phyloP scores from a whole-genome alignment of 2,888 invertebrate genomes.

The Anthrax anthrax region DNA sequence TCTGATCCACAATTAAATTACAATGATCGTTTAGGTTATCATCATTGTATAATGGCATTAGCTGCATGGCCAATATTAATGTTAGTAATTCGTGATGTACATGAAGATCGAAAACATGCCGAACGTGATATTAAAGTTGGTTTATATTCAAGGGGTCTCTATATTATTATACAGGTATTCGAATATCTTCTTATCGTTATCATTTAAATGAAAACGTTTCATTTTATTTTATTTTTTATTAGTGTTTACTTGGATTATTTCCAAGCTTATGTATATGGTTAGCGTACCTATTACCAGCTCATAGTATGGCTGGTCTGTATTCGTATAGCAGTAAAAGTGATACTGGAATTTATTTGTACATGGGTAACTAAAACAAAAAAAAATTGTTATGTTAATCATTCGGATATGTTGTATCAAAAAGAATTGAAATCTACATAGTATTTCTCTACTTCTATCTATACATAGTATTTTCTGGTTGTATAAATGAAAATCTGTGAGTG shows the following conservation, averaged over 20 bases:
- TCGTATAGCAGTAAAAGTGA: conserved; percentile 50
- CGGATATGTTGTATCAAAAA: background rate
- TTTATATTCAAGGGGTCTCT: conserved; percentile 64
- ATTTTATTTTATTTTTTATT: too few relatives aligned
- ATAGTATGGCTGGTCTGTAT: conserved; percentile 75
- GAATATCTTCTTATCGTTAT: too few relatives aligned
- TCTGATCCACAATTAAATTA: conserved; percentile 57
- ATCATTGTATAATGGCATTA: conserved; percentile 67
- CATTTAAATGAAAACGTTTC: too few relatives aligned
- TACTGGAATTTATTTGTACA: conserved; percentile 55
- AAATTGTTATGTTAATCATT: too few relatives aligned
- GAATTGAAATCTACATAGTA: background rate
- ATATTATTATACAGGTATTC: conserved; percentile 62
- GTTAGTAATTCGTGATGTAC: conserved; percentile 36
- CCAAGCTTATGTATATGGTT: conserved; percentile 68
- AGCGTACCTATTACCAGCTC: conserved; percentile 75
- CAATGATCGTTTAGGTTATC: conserved; percentile 73
- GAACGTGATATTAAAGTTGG: conserved; percentile 69
- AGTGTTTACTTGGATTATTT: conserved; percentile 66
- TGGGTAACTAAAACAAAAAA: conserved; percentile 46
- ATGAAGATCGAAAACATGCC: conserved; percentile 44
- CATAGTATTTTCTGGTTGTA: background rate
- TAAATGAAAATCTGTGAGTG: too few relatives aligned
- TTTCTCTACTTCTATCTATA: background rate
- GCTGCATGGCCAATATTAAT: conserved; percentile 64